Conservation (phyloP, 1,140 invertebrate genomes). For the Ceratitis capitata region DNA sequence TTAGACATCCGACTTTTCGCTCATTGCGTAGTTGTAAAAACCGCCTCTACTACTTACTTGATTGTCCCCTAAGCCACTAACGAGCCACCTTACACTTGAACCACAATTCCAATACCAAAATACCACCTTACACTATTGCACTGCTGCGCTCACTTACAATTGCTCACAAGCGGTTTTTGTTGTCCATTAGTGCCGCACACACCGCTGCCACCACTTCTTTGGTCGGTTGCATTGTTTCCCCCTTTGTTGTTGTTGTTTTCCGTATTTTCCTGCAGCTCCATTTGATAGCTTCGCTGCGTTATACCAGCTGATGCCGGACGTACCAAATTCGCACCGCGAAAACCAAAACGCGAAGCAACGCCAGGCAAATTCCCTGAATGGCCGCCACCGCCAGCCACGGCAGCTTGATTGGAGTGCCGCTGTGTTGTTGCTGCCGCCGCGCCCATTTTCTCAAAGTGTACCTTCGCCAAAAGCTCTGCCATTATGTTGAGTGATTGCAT, state of each 20-base stretch:
- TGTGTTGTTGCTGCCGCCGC: constrained; percentile 46
- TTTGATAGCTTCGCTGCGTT: constrained; percentile 43
- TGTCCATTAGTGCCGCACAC: constrained; percentile 29
- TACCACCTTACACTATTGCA: background rate
- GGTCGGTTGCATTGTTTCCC: constrained; percentile 40
- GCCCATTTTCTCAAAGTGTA: constrained; percentile 62
- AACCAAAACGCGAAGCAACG: constrained; percentile 59
- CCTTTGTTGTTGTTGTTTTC: constrained; percentile 47
- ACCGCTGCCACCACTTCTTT: background rate
- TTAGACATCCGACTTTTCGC: too few relatives aligned
- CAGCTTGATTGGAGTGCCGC: constrained; percentile 22
- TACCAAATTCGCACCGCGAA: constrained; percentile 53
- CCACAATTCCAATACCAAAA: background rate
- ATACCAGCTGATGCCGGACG: constrained; percentile 55
- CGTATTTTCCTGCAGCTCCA: constrained; percentile 46
- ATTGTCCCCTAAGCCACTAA: background rate
- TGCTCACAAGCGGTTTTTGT: constrained; percentile 52
- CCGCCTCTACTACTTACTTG: background rate
- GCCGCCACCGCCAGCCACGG: background rate
- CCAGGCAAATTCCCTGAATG: constrained; percentile 40
- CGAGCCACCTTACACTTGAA: background rate
- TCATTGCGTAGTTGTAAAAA: too few relatives aligned
- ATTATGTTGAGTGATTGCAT: background rate
- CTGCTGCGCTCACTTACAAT: constrained; percentile 52
- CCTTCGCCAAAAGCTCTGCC: constrained; percentile 43